These are phyloP conservation scores for Sebastes jordani DNA, from an alignment of 2,797 vertebrate species.

Conservation along the genomic window DNA sequence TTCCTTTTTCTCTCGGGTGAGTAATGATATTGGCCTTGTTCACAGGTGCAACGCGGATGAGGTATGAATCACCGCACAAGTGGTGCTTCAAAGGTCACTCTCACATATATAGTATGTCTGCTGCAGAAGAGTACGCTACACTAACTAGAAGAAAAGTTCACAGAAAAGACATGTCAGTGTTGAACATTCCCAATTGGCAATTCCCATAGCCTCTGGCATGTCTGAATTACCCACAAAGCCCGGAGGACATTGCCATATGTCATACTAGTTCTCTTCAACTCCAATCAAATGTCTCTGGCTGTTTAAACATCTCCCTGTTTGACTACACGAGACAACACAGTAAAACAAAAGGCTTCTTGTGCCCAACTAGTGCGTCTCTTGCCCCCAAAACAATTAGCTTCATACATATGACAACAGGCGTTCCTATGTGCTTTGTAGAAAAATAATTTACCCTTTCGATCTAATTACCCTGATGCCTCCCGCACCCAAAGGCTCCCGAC, in stretches of 20 bases:
- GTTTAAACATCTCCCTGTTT: conserved; percentile 41
- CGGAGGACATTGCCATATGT: conserved; percentile 48
- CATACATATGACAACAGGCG: conserved; percentile 40
- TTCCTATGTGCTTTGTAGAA: conserved; percentile 55
- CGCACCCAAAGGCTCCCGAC: conserved; percentile 34
- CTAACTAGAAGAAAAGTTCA: conserved; percentile 16
- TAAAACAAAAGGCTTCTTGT: conserved; percentile 57
- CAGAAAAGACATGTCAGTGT: conserved; percentile 41
- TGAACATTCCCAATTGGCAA: conserved; percentile 45
- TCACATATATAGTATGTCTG: not conserved
- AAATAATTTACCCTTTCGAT: conserved; percentile 63
- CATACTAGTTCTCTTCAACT: conserved; percentile 48
- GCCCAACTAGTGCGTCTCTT: conserved; percentile 16
- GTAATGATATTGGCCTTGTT: conserved; percentile 64
- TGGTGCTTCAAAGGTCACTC: conserved; percentile 53
- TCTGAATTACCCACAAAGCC: conserved; percentile 62
- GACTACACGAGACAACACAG: conserved; percentile 32
- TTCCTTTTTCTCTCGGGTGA: conserved; percentile 63
- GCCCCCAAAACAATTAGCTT: conserved; percentile 58
- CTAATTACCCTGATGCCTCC: conserved; percentile 57
- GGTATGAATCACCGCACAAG: conserved; percentile 62
- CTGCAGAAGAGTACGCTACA: conserved; percentile 2
- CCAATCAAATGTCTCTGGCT: conserved; percentile 58
- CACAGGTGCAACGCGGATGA: conserved; percentile 64
- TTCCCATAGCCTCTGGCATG: conserved; percentile 52